Evolutionary conservation across 2,888 invertebrate species (phyloP), one percentile per base, ranked within the genome.

Genomic region (Helobdella robusta): DNA sequence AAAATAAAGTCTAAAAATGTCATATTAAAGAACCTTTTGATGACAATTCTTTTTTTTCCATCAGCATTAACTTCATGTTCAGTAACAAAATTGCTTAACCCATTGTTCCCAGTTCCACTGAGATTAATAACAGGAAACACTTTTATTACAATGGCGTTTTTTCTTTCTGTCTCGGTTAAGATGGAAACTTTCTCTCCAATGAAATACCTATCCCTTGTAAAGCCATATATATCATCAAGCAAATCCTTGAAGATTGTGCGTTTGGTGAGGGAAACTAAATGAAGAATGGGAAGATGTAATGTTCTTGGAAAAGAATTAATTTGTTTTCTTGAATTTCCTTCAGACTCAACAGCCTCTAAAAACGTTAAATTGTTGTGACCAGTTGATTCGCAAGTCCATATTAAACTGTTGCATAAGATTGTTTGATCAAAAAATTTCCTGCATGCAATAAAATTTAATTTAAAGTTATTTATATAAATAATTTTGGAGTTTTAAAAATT

Each of bases 341-440:
- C 97, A 74, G 89, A 89, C 72, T 89, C 87, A 61, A 89, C 76
- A 3, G 97, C 97, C 81, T 98, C 97, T 73, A 89, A 86, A 77
- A 88, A 98, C 25, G 97, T 98, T 74, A 98, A 83, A 76, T 89
- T 89, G 59, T 89, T 86, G 79, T 88, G 88, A 2, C 94, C 93
- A 25, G 95, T 95, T 79, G 91, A 85, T 74, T 89, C 86, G 82
- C 97, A 97, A 65, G 92, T 88, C 97, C 97, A 98, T 63, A 94
- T 89, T 80, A 95, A 86, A 18, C 95, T 94, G 80, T 95, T 97
- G 77, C 94, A 92, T 71, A 93, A 83, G 79, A 97, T 93, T 73
- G 93, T 89, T 74, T 95, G 85, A 75, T 93, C 90, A 80, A 93
- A 95, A 81, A 91, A 97, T 75, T 91, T 90, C 79, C 94, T 95